phyloP scores from a whole-genome alignment of 2,888 invertebrate species.

The Auanema sp. region DNA sequence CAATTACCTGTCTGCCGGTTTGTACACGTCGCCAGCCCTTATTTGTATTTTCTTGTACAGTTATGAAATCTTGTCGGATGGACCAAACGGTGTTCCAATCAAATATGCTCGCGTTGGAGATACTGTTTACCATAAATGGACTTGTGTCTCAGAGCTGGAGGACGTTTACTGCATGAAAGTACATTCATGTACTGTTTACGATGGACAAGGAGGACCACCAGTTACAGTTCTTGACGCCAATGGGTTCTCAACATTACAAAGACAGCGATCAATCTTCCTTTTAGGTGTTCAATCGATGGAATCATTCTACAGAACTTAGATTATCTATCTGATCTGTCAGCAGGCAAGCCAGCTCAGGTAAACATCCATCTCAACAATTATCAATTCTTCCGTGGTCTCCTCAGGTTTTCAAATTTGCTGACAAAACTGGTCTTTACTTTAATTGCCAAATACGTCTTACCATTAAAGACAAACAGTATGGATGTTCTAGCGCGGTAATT shows the following conservation, averaged over 20 bases:
- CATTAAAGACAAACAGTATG: constrained; percentile 51
- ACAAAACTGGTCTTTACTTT: constrained; percentile 60
- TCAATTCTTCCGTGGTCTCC: not conserved
- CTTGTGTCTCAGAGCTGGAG: constrained; percentile 44
- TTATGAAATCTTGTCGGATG: constrained; percentile 58
- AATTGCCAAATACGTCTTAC: constrained; percentile 62
- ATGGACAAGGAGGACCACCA: constrained; percentile 62
- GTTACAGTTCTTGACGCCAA: constrained; percentile 60
- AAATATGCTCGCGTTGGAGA: constrained; percentile 62
- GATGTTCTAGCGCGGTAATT: constrained; percentile 46
- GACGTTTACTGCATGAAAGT: constrained; percentile 63
- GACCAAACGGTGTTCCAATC: constrained; percentile 51
- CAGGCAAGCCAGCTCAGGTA: constrained; percentile 55
- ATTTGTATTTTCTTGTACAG: constrained; percentile 15
- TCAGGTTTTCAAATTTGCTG: constrained; percentile 59
- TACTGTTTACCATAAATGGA: constrained; percentile 56
- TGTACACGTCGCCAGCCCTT: not conserved
- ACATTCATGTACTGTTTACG: constrained; percentile 60
- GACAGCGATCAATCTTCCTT: constrained; percentile 11
- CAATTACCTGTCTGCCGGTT: constrained; percentile 55
- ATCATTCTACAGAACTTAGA: constrained; percentile 59
- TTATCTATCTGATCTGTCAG: constrained; percentile 54
- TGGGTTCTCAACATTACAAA: constrained; percentile 30
- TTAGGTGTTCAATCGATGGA: constrained; percentile 56
- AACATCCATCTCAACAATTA: constrained; percentile 1